These are phyloP conservation scores for Chironomus tentans DNA, from an alignment of 2,888 invertebrate genomes.

Conservation along the genomic window DNA sequence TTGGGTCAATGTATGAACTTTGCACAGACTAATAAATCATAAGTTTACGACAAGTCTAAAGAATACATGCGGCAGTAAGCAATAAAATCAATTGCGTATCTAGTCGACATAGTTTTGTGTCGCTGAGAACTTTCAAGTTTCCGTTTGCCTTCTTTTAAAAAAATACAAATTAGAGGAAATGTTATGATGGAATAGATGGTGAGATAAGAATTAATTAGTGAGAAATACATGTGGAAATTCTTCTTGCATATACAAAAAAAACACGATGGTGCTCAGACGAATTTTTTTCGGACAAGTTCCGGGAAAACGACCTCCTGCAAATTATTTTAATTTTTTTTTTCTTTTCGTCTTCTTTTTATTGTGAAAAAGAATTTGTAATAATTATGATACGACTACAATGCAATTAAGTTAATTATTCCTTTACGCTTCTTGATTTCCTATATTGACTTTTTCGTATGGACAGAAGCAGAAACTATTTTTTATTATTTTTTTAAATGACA, in stretches of 20 bases:
- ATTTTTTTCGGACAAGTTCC: not conserved
- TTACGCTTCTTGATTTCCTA: not conserved
- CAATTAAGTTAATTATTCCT: not conserved
- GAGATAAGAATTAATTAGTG: not conserved
- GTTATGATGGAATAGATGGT: not conserved
- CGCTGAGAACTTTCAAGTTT: no score
- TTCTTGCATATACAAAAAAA: not conserved
- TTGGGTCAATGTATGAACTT: no score
- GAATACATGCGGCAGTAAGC: no score
- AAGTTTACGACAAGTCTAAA: no score
- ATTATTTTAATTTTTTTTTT: not conserved
- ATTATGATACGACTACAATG: not conserved
- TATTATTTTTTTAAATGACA: no score
- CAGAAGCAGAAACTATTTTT: no score
- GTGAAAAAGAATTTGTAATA: not conserved
- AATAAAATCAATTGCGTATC: no score
- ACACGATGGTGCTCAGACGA: not conserved
- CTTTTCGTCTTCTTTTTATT: not conserved
- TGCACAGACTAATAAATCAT: no score
- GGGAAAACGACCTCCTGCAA: not conserved
- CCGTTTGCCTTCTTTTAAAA: no score
- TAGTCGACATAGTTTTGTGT: no score
- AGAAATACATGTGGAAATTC: not conserved
- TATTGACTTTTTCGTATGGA: no score
- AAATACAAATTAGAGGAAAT: not conserved